Evolutionary conservation across 2,113 vertebrate species (phyloP), one percentile per base, ranked within the genome.

Genomic region (Atractosteus spatula): DNA sequence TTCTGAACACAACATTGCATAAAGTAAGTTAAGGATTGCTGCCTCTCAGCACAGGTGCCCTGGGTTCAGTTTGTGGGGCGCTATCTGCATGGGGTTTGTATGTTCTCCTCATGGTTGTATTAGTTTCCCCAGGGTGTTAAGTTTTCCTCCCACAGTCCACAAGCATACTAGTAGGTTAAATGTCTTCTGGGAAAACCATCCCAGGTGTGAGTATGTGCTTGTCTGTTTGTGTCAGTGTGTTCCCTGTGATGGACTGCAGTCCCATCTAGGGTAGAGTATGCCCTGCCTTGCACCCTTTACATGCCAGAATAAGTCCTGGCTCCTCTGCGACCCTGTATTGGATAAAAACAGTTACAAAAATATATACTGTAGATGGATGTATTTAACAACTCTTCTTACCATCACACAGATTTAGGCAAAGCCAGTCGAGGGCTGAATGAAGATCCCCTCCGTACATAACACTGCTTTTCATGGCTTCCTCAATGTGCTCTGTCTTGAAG

Each of bases 391-490:
- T n/a, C 3, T 6, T 43, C 70, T 88, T 89, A 99, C 97, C 94
- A 41, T 99, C 95, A 69, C 89, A 90, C 67, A 99, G 96, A 72
- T 98, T 99, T 68, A 99, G 91, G 85, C 97, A 99, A 64, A 99
- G 94, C 97, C 97, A 99, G 41, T 99, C 97, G 56, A 99, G 93
- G 2, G 97, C 97, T 70, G 97, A 97, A 84, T 96, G 96, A 71
- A 99, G 94, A 84, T 99, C 97, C 4, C 97, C 97, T 66, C 97
- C 97, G 7, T 95, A 92, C 6, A 98, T 80, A 65, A 99, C 88
- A 0, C 96, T 97, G 75, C 93, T 97, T 82, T 95, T 97, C 97
- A 99, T 99, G 8, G 97, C 95, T 80, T 98, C 95, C 81, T 99
- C 97, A 47, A 99, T 96, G 82, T 99, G 95, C 13, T 97, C 95